Conservation (phyloP, 92 coral and sea anemone species). For the Zoanthus sansibaricus region DNA sequence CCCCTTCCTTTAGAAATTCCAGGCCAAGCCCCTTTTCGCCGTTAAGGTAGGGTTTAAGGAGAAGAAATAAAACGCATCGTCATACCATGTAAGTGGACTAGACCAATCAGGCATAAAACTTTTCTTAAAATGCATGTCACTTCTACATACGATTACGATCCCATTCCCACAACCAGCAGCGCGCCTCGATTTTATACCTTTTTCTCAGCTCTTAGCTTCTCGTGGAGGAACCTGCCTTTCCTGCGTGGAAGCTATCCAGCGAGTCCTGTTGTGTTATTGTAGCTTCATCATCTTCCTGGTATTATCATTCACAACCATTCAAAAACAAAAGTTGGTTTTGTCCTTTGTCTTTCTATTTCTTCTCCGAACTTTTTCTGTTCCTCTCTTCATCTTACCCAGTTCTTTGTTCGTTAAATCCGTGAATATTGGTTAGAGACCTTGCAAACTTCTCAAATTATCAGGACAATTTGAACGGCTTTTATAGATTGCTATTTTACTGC, state of each 20-base stretch:
- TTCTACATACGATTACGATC: background rate
- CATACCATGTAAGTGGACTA: background rate
- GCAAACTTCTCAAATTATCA: background rate
- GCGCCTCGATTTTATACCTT: background rate
- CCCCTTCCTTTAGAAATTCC: slow-evolving; percentile 15
- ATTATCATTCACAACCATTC: slow-evolving; percentile 4
- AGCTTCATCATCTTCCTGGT: slow-evolving; percentile 5
- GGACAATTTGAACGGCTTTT: background rate
- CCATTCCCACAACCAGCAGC: background rate
- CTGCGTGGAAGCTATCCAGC: slow-evolving; percentile 1
- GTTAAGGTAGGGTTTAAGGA: slow-evolving; percentile 13
- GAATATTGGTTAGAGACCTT: background rate
- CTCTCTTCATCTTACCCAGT: background rate
- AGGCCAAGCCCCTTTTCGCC: background rate
- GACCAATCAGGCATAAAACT: background rate
- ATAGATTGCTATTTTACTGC: slow-evolving; percentile 13
- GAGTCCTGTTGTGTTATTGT: background rate
- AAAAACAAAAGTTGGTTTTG: slow-evolving; percentile 9
- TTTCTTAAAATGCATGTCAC: background rate
- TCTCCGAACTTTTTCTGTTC: background rate
- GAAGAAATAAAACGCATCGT: slow-evolving; percentile 16
- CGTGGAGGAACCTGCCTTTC: slow-evolving; percentile 5
- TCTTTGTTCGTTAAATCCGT: background rate
- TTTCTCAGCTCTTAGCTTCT: background rate
- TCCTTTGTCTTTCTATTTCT: slow-evolving; percentile 4